Evolutionary conservation across 2,797 vertebrate species (phyloP).

Genomic region (Enteromius trimaculatus): DNA sequence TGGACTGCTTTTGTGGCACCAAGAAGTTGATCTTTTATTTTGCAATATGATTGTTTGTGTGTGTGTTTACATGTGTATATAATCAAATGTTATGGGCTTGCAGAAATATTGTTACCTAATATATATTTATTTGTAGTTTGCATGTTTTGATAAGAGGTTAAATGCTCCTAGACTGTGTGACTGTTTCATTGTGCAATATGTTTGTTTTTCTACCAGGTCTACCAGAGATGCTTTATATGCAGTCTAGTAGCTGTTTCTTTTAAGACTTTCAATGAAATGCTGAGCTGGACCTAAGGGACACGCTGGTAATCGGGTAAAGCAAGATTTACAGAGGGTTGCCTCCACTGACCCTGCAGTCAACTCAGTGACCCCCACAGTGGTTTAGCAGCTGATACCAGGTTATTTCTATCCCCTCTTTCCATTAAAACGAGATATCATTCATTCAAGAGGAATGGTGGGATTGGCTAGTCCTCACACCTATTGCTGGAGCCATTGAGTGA

Average conservation of each 20-base stretch:
- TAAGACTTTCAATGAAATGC: constrained; percentile 49
- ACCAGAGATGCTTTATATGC: constrained; percentile 18
- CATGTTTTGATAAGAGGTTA: too few species aligned
- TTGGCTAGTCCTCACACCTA: constrained; percentile 29
- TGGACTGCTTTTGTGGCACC: constrained; percentile 68
- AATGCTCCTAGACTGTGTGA: too few species aligned
- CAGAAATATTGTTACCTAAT: too few species aligned
- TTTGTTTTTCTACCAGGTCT: constrained; percentile 51
- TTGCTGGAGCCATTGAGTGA: constrained; percentile 21
- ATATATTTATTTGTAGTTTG: too few species aligned
- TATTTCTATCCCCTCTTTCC: background rate
- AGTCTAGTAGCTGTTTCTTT: constrained; percentile 32
- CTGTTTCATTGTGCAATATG: constrained; percentile 48
- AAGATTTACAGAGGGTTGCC: background rate
- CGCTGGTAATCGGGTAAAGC: constrained; percentile 30
- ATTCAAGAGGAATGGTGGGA: background rate
- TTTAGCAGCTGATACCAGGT: background rate
- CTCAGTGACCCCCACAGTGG: background rate
- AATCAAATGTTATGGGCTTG: too few species aligned
- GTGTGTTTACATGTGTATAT: too few species aligned
- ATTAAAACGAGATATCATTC: background rate
- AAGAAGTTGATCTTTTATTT: constrained; percentile 49
- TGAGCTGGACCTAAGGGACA: constrained; percentile 33
- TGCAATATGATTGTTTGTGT: constrained; percentile 50
- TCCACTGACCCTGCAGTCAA: background rate